These are phyloP conservation scores for Yponomeuta malinellus DNA, from an alignment of 2,888 invertebrate genomes.

Conservation along the genomic window DNA sequence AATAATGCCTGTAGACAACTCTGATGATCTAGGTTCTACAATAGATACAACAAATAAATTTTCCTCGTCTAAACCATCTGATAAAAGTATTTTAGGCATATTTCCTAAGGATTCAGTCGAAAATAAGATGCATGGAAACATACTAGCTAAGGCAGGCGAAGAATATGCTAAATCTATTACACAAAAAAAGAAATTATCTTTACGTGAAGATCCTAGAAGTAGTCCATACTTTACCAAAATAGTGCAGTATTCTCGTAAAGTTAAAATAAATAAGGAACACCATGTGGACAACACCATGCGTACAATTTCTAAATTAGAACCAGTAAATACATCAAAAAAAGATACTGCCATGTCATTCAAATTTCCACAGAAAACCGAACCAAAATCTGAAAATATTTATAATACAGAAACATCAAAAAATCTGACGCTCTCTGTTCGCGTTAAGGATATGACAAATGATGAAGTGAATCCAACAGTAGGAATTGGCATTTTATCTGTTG, in stretches of 20 bases:
- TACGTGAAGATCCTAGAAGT: neutral
- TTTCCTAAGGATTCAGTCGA: neutral
- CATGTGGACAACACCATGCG: too few species aligned
- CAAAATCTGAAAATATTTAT: too few species aligned
- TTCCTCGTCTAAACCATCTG: neutral
- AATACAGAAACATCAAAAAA: too few species aligned
- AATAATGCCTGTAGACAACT: neutral
- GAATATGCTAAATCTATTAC: too few species aligned
- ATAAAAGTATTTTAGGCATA: neutral
- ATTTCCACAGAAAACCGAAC: neutral
- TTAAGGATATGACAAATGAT: neutral
- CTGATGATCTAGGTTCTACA: neutral
- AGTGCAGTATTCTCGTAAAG: too few species aligned
- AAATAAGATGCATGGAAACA: too few species aligned
- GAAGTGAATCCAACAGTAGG: neutral
- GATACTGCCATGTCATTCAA: neutral
- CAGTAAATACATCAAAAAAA: neutral
- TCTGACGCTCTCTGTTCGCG: too few species aligned
- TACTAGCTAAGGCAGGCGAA: too few species aligned
- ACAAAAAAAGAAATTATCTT: neutral
- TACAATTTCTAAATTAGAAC: neutral
- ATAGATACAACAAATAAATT: neutral
- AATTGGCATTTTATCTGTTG: neutral
- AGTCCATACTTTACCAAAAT: neutral
- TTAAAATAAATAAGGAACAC: too few species aligned